Conservation (phyloP, 2,797 vertebrate genomes). For the Sebastes flavidus region DNA sequence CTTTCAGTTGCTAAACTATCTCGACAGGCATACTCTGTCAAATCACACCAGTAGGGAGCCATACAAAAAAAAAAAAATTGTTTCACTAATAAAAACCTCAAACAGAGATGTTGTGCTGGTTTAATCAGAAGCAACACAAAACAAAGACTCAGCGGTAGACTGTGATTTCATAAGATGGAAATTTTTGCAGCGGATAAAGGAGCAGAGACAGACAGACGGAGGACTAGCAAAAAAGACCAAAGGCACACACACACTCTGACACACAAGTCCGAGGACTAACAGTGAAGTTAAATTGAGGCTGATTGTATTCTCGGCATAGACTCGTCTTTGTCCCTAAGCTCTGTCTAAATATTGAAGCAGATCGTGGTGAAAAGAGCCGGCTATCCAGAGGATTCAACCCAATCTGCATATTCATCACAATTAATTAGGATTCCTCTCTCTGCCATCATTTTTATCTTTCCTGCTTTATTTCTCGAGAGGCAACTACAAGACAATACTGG, state of each 20-base stretch:
- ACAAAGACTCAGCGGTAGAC: neutral
- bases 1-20: neutral
- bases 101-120: constrained; percentile 8
- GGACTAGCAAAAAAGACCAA: constrained; percentile 30
- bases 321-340: constrained; percentile 75
- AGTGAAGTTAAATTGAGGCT: constrained; percentile 67
- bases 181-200: constrained; percentile 9
- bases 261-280: constrained; percentile 37
- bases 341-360: constrained; percentile 80
- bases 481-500: constrained; percentile 73
- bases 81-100: constrained; percentile 14
- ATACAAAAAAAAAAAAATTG: neutral
- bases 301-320: constrained; percentile 70
- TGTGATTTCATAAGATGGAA: constrained; percentile 16
- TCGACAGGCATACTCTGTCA: neutral
- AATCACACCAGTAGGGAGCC: constrained; percentile 21
- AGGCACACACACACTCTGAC: constrained; percentile 1
- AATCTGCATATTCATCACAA: constrained; percentile 84
- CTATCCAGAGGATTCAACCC: constrained; percentile 80
- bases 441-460: constrained; percentile 72
- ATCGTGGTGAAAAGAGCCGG: constrained; percentile 71
- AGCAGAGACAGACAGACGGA: constrained; percentile 36
- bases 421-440: constrained; percentile 80
- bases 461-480: constrained; percentile 79
- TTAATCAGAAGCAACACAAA: constrained; percentile 15